A percentile compares a stretch with the other conserved stretches of the same genome.
phyloP scores from a whole-genome alignment of 2,888 invertebrate genomes.

The Alloplasta piceator region DNA sequence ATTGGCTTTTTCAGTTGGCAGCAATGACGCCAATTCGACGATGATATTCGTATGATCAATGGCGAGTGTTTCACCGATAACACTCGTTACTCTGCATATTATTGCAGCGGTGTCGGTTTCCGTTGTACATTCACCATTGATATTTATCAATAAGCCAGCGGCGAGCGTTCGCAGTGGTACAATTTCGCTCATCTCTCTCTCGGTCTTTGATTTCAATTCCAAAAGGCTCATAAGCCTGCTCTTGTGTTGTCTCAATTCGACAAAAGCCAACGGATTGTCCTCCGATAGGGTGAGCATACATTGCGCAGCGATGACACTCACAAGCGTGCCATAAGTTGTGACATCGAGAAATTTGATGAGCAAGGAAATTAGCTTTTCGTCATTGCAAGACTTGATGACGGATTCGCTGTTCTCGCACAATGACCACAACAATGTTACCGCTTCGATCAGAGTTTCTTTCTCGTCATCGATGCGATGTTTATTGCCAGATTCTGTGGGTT shows the following conservation, averaged over 20 bases:
- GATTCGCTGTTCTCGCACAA: slow-evolving; percentile 88
- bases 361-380: slow-evolving; percentile 86
- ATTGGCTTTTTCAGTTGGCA: slow-evolving; percentile 84
- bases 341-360: slow-evolving; percentile 86
- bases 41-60: slow-evolving; percentile 85
- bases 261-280: slow-evolving; percentile 87
- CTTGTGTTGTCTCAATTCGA: slow-evolving; percentile 84
- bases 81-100: slow-evolving; percentile 84
- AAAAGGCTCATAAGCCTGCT: slow-evolving; percentile 74
- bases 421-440: slow-evolving; percentile 88
- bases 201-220: slow-evolving; percentile 81
- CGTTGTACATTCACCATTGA: slow-evolving; percentile 76
- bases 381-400: slow-evolving; percentile 88
- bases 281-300: slow-evolving; percentile 89
- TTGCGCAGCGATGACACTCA: slow-evolving; percentile 86
- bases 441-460: slow-evolving; percentile 88
- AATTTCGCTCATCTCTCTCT: slow-evolving; percentile 82
- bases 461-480: slow-evolving; percentile 84
- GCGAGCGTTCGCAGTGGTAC: slow-evolving; percentile 85
- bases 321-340: slow-evolving; percentile 85
- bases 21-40: slow-evolving; percentile 84
- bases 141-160: slow-evolving; percentile 86
- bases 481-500: slow-evolving; percentile 74
- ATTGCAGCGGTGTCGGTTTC: slow-evolving; percentile 68
- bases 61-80: slow-evolving; percentile 85